phyloP scores from a whole-genome alignment of 2,888 invertebrate species.

The Digitonthophagus gazella region DNA sequence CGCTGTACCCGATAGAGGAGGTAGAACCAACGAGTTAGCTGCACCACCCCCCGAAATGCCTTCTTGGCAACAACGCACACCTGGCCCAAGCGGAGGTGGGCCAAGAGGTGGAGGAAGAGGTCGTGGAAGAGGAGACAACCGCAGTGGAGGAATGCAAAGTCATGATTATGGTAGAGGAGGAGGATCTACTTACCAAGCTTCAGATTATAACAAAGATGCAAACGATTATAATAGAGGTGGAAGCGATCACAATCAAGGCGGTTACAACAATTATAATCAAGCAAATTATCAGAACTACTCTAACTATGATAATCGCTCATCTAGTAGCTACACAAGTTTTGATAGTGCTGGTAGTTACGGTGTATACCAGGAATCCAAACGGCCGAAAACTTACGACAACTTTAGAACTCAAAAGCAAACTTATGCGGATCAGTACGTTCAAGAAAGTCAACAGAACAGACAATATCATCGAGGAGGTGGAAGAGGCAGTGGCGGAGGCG shows the following conservation, averaged over 20 bases:
- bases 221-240: conserved; percentile 20
- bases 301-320: conserved; percentile 25
- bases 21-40: conserved; percentile 85
- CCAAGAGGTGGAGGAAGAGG: conserved; percentile 50
- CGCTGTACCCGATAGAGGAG: conserved; percentile 91
- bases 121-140: conserved; percentile 42
- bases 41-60: conserved; percentile 98
- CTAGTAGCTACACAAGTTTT: conserved; percentile 36
- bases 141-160: conserved; percentile 38
- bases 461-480: conserved; percentile 44
- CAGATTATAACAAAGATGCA: conserved; percentile 25
- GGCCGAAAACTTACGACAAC: conserved; percentile 49
- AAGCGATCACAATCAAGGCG: conserved; percentile 18
- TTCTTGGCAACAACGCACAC: conserved; percentile 76
- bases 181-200: conserved; percentile 22
- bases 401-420: conserved; percentile 47
- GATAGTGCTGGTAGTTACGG: conserved; percentile 44
- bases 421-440: conserved; percentile 51
- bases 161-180: conserved; percentile 32
- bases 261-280: conserved; percentile 10
- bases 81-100: conserved; percentile 53
- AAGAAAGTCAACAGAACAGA: conserved; percentile 49
- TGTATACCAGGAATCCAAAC: conserved; percentile 43
- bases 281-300: conserved; percentile 33
- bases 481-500: conserved; percentile 37